These are phyloP conservation scores for Chloropsis hardwickii DNA, from an alignment of 2,113 vertebrate species.

Conservation along the genomic window DNA sequence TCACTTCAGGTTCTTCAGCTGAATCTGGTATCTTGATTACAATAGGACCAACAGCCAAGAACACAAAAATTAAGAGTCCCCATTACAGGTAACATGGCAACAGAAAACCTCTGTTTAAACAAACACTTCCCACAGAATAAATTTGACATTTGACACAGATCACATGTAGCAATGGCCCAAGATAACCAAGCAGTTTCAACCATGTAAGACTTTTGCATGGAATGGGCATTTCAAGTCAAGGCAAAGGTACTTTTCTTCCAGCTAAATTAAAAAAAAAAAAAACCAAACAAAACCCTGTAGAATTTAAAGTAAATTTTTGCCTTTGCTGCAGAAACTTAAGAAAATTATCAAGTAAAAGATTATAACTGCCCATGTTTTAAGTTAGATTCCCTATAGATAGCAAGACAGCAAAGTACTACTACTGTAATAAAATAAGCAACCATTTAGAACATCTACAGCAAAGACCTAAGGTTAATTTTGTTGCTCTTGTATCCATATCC, in stretches of 20 bases:
- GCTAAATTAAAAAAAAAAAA: neutral
- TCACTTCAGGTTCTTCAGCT: neutral
- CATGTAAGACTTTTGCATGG: neutral
- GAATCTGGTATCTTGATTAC: neutral
- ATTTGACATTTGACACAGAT: neutral
- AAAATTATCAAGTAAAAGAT: neutral
- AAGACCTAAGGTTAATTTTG: neutral
- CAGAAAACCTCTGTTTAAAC: neutral
- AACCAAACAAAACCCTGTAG: neutral
- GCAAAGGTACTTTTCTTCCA: neutral
- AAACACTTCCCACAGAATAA: neutral
- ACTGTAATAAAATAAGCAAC: neutral
- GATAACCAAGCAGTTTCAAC: neutral
- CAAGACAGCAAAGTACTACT: neutral
- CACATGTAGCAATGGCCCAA: neutral
- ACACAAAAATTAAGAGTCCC: neutral
- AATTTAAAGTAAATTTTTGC: neutral
- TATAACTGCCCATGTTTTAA: neutral
- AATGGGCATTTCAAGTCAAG: neutral
- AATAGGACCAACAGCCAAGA: neutral
- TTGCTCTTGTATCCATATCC: slow-evolving; percentile 65
- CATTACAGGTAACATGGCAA: neutral
- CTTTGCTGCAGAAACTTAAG: neutral
- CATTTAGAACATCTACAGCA: neutral
- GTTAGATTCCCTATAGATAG: neutral